Evolutionary conservation across 2,113 vertebrate species (phyloP).

Genomic region (Carassius gibelio): DNA sequence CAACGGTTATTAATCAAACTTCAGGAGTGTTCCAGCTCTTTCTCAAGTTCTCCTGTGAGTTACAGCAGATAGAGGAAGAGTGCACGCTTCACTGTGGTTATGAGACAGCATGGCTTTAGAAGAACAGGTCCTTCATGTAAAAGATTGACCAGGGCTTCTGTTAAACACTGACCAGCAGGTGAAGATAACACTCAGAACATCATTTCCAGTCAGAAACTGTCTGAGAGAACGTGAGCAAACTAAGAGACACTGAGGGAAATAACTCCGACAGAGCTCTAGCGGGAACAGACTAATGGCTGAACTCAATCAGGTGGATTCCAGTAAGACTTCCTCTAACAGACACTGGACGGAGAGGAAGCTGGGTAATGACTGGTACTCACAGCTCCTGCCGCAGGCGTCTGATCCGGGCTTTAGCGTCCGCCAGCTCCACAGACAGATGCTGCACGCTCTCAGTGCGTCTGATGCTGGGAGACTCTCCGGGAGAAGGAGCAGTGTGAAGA

Average conservation of each 20-base stretch:
- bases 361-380: conserved; percentile 83
- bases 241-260: not conserved
- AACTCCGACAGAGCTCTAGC: not conserved
- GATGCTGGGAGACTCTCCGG: conserved; percentile 89
- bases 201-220: not conserved
- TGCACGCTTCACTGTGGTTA: not conserved
- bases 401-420: conserved; percentile 96
- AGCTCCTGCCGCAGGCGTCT: conserved; percentile 93
- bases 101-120: not conserved
- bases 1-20: not conserved
- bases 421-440: conserved; percentile 94
- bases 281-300: not conserved
- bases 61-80: too few relatives aligned
- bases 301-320: not conserved
- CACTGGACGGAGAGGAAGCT: conserved; percentile 58
- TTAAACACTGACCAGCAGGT: not conserved
- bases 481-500: conserved; percentile 81
- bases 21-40: too few relatives aligned
- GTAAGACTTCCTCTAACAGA: conserved; percentile 31
- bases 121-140: not conserved
- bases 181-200: not conserved
- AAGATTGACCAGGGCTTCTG: not conserved
- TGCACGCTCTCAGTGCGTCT: conserved; percentile 94
- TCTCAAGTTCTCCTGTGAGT: too few relatives aligned
- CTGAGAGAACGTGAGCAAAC: not conserved